These are phyloP conservation scores for Nestor notabilis DNA, from an alignment of 2,113 vertebrate genomes.

Conservation along the genomic window DNA sequence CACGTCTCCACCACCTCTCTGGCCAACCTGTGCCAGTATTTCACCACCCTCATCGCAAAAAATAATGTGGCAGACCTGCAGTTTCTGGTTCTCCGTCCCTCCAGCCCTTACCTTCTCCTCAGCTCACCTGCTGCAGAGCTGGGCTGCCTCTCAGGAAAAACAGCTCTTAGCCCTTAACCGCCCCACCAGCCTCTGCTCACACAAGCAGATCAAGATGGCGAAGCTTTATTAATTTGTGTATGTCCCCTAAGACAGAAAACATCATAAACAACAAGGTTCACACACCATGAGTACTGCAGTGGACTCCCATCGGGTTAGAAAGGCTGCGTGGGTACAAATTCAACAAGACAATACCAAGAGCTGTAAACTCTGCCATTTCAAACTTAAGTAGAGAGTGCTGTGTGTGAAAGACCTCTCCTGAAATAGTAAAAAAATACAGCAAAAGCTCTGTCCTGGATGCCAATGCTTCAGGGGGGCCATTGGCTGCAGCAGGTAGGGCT, in stretches of 20 bases:
- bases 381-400: neutral
- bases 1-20: neutral
- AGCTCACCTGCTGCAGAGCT: too few species aligned
- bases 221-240: neutral
- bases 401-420: neutral
- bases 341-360: neutral
- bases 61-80: neutral
- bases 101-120: neutral
- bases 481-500: neutral
- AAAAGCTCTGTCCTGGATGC: neutral
- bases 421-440: neutral
- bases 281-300: accelerated
- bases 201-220: neutral
- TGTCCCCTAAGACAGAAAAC: neutral
- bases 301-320: neutral
- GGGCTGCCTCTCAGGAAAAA: neutral
- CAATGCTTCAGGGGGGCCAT: accelerated
- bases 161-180: neutral
- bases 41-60: neutral
- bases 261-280: neutral
- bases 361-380: neutral
- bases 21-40: neutral
- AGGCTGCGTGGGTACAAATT: neutral
- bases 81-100: neutral
- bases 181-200: neutral